Conservation (phyloP, 2,797 vertebrate genomes). For the Triplophysa yarkandensis region DNA sequence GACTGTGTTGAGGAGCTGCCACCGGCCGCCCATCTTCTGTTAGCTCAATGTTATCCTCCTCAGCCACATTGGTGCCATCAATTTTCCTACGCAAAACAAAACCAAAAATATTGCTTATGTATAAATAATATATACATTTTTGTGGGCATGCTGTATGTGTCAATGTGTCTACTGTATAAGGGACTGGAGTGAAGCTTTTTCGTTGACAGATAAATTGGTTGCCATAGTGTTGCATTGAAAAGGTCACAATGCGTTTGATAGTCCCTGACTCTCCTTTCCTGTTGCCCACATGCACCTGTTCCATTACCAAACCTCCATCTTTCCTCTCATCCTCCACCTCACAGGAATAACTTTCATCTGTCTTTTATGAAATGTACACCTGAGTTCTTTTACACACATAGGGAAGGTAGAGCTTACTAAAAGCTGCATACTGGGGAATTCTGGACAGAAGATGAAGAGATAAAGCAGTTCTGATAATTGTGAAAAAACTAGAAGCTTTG, state of each 20-base stretch:
- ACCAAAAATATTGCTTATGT: not conserved
- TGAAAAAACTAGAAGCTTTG: not conserved
- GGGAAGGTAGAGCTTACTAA: constrained; percentile 17
- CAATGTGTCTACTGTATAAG: constrained; percentile 4
- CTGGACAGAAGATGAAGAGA: constrained; percentile 18
- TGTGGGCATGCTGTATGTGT: not conserved
- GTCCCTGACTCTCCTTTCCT: constrained; percentile 37
- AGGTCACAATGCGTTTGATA: constrained; percentile 51
- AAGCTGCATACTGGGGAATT: constrained; percentile 13
- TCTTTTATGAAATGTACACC: constrained; percentile 44
- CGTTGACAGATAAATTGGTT: not conserved
- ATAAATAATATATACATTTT: not conserved
- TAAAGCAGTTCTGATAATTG: not conserved
- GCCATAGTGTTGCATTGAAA: constrained; percentile 37
- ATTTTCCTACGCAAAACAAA: constrained; percentile 79
- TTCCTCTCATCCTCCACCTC: constrained; percentile 38
- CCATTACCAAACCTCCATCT: constrained; percentile 51
- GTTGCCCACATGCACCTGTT: constrained; percentile 45
- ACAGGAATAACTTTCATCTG: constrained; percentile 54
- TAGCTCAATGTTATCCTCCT: constrained; percentile 85
- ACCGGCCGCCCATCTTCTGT: constrained; percentile 87
- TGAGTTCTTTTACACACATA: constrained; percentile 44
- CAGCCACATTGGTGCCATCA: constrained; percentile 82
- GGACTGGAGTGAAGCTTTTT: constrained; percentile 7
- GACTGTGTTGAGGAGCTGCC: constrained; percentile 52